phyloP scores from a whole-genome alignment of 2,888 invertebrate genomes.

The Lumbricus terrestris region DNA sequence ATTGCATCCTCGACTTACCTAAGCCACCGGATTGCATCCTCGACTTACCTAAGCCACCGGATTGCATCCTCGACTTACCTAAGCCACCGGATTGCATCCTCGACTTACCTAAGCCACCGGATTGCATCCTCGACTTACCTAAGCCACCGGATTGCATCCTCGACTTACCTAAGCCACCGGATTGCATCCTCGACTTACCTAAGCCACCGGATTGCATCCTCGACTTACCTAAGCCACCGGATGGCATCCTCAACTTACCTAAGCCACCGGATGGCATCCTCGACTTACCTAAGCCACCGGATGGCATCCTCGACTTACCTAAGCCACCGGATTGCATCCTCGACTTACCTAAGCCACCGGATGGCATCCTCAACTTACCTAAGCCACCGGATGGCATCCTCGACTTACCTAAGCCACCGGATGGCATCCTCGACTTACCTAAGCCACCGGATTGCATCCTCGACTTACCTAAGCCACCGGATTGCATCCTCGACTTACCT shows the following conservation, averaged over 20 bases:
- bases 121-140: constrained; percentile 29
- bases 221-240: constrained; percentile 28
- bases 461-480: constrained; percentile 28
- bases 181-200: constrained; percentile 29
- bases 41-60: constrained; percentile 28
- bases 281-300: constrained; percentile 28
- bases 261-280: constrained; percentile 30
- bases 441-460: constrained; percentile 30
- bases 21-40: constrained; percentile 30
- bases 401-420: constrained; percentile 28
- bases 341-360: constrained; percentile 28
- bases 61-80: constrained; percentile 29
- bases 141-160: constrained; percentile 30
- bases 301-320: constrained; percentile 28
- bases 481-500: constrained; percentile 29
- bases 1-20: constrained; percentile 29
- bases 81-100: constrained; percentile 30
- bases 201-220: constrained; percentile 30
- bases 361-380: constrained; percentile 28
- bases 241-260: constrained; percentile 28
- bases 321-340: constrained; percentile 30
- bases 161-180: constrained; percentile 28
- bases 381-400: constrained; percentile 30
- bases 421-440: constrained; percentile 28
- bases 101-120: constrained; percentile 28